These are phyloP conservation scores for Rhinoraja longicauda DNA, from an alignment of 2,797 vertebrate species.

Conservation along the genomic window DNA sequence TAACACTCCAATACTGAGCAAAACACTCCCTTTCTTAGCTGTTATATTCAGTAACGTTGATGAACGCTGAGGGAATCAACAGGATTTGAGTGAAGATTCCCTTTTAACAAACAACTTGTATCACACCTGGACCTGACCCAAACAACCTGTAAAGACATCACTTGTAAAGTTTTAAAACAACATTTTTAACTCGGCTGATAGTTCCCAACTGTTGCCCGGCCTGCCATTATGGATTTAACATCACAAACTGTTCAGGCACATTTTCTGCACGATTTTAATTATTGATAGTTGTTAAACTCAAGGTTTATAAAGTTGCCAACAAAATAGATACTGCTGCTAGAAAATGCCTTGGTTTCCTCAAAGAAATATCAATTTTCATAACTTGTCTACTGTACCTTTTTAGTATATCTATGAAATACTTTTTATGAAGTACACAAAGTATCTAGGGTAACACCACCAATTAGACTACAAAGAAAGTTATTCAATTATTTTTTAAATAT, in stretches of 20 bases:
- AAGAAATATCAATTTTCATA: not conserved
- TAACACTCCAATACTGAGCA: conserved; percentile 13
- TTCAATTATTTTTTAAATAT: conserved; percentile 20
- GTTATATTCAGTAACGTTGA: not conserved
- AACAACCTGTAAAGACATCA: not conserved
- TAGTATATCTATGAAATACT: conserved; percentile 55
- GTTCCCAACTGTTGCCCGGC: not conserved
- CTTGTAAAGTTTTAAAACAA: not conserved
- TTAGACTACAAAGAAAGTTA: conserved; percentile 31
- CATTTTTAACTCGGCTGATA: not conserved
- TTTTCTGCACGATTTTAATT: conserved; percentile 1
- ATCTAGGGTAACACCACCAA: conserved; percentile 7
- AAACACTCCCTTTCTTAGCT: conserved; percentile 9
- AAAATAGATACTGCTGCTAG: conserved; percentile 28
- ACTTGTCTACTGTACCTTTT: not conserved
- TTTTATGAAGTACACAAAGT: conserved; percentile 49
- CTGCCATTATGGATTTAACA: not conserved
- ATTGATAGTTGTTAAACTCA: not conserved
- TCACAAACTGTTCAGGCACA: not conserved
- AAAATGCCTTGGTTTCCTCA: not conserved
- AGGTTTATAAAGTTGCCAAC: not conserved
- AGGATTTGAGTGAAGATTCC: not conserved
- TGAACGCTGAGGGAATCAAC: not conserved
- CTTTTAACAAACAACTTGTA: not conserved
- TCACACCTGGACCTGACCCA: not conserved